A percentile compares a stretch with the other conserved stretches of the same genome.
phyloP scores from a whole-genome alignment of 2,888 invertebrate genomes.

The Flexamia atlantica region DNA sequence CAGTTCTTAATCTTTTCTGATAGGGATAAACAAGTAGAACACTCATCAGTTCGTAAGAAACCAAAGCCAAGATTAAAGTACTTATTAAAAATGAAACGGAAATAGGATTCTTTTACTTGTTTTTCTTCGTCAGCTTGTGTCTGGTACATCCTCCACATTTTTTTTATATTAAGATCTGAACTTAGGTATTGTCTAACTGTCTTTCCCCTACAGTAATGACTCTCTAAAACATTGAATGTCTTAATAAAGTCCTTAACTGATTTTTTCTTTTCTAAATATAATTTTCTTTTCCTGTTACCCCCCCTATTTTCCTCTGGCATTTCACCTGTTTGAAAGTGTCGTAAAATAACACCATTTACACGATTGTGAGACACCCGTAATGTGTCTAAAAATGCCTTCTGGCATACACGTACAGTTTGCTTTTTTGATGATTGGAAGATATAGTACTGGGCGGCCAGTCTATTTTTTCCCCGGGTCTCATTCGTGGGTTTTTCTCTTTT shows the following conservation, averaged over 20 bases:
- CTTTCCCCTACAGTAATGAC: conserved; percentile 49
- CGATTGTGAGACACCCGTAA: not conserved
- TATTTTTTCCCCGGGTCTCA: not conserved
- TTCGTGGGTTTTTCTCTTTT: not conserved
- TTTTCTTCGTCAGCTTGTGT: not conserved
- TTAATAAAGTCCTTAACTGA: conserved; percentile 28
- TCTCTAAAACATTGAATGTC: conserved; percentile 20
- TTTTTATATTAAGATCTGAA: conserved; percentile 2
- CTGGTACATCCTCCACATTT: not conserved
- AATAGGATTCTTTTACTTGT: conserved; percentile 17
- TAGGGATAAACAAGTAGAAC: not conserved
- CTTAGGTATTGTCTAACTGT: not conserved
- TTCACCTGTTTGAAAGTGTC: not conserved
- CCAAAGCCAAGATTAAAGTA: conserved; percentile 38
- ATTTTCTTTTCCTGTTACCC: not conserved
- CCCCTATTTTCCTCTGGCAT: conserved; percentile 27
- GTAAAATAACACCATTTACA: conserved; percentile 2
- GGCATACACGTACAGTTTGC: conserved; percentile 8
- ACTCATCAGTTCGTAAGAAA: conserved; percentile 14
- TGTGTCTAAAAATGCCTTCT: conserved; percentile 38
- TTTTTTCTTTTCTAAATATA: not conserved
- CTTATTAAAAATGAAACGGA: not conserved
- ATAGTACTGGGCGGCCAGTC: not conserved
- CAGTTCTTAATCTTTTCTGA: not conserved
- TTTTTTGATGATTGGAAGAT: not conserved